A percentile compares a stretch with the other conserved stretches of the same genome.
Evolutionary conservation across 1,140 invertebrate genomes (phyloP).

Genomic region (Meteorus sp.): DNA sequence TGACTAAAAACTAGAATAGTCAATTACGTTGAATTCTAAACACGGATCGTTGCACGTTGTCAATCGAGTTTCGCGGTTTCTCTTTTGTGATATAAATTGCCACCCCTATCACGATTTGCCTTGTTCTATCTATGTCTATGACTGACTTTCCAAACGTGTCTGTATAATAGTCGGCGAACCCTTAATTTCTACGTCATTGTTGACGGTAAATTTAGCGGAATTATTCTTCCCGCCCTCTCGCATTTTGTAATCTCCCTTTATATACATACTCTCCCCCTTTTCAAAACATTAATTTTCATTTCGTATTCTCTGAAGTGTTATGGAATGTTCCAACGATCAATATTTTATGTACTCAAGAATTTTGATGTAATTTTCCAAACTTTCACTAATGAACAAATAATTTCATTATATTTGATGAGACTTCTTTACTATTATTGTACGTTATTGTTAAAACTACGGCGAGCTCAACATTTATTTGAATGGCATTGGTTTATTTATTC

Average conservation of each 20-base stretch:
- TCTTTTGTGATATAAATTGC: constrained; percentile 1
- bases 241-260: too few species aligned
- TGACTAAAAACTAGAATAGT: constrained; percentile 38
- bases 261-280: constrained; percentile 19
- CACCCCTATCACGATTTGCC: background rate
- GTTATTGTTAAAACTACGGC: too few species aligned
- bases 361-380: too few species aligned
- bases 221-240: constrained; percentile 30
- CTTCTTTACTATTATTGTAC: too few species aligned
- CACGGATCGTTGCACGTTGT: constrained; percentile 5
- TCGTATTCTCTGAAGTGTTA: background rate
- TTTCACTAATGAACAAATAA: too few species aligned
- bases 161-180: too few species aligned
- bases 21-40: constrained; percentile 31
- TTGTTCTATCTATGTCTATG: too few species aligned
- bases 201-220: constrained; percentile 39
- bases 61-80: constrained; percentile 14
- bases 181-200: constrained; percentile 29
- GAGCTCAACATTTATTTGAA: too few species aligned
- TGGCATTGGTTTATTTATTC: too few species aligned
- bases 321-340: background rate
- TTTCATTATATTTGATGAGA: too few species aligned
- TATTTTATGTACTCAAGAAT: too few species aligned
- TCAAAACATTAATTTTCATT: background rate
- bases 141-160: background rate